phyloP scores from a whole-genome alignment of 2,888 invertebrate species.

The Laspeyria flexula region DNA sequence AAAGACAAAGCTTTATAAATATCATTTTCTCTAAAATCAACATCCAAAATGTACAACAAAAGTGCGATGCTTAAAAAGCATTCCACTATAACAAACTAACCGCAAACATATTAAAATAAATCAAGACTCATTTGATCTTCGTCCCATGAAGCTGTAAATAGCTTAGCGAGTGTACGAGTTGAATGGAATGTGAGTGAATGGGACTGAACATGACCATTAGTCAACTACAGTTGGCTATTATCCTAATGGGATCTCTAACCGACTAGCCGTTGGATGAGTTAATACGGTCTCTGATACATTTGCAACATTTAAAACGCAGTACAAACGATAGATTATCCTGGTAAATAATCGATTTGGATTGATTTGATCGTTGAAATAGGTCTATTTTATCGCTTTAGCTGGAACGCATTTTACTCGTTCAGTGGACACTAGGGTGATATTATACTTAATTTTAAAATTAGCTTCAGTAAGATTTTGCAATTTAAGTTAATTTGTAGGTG shows the following conservation, averaged over 20 bases:
- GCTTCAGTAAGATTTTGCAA: too few relatives aligned
- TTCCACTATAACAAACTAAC: slow-evolving; percentile 34
- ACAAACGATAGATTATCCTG: slow-evolving; percentile 14
- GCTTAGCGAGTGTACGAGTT: slow-evolving; percentile 51
- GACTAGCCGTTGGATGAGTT: slow-evolving; percentile 60
- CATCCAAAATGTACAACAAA: slow-evolving; percentile 5
- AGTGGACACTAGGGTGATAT: too few relatives aligned
- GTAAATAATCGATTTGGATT: too few relatives aligned
- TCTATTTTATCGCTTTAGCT: not conserved
- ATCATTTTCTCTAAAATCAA: slow-evolving; percentile 9
- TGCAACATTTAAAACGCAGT: slow-evolving; percentile 36
- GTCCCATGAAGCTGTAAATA: slow-evolving; percentile 50
- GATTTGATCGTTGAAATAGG: too few relatives aligned
- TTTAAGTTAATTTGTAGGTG: too few relatives aligned
- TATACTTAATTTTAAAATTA: too few relatives aligned
- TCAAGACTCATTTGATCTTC: slow-evolving; percentile 47
- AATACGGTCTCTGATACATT: slow-evolving; percentile 46
- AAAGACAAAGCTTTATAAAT: not conserved
- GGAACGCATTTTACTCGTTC: not conserved
- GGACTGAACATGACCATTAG: slow-evolving; percentile 66
- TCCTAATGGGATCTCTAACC: slow-evolving; percentile 77
- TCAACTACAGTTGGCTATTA: slow-evolving; percentile 72
- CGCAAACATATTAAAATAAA: slow-evolving; percentile 38
- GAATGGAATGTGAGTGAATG: slow-evolving; percentile 71
- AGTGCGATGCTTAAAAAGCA: slow-evolving; percentile 28